Base-by-base conservation (phyloP, 2,888 invertebrate species). In the Drosophila nr. perissopoda region DNA sequence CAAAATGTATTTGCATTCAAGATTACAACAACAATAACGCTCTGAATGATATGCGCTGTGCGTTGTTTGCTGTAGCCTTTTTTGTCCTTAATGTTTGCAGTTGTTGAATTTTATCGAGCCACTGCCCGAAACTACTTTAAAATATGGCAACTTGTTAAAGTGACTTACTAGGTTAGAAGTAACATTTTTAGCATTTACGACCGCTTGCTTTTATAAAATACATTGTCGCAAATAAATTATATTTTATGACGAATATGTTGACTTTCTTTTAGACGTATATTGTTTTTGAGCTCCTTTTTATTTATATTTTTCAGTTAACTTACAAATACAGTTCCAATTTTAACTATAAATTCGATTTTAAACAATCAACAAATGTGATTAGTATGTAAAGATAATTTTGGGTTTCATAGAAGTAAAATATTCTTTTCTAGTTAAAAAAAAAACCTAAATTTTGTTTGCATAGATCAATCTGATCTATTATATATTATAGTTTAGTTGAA, bases 1-100 rank as follows among this genome's bases (percentile, higher is more conserved):
- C 33, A 13, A 40, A 69, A 59, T 69, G 65, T 65, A 67, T 82
- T 78, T 87, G 78, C 82, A 82, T 84, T 84, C 65, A 72, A 80
- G 80, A 84, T 69, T 62, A 33, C 42, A 51, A 49, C 63, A 60
- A 18, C n/a, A 45, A 4, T 7, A 34, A 51, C 40, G 4, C 31
- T 36, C n/a, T 8, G 16, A 48, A 21, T 21, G 42, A 42, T 42
- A 38, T 52, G 18, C 13, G 27, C n/a, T 57, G 29, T 16, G n/a
- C 10, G 1, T 27, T 42, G 52, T 27, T 33, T 59, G 31, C 31
- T 25, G 21, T 16, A 21, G 36, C 16, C 31, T 38, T 45, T 49
- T 48, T 8, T 42, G 25, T 29, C 42, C 29, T 52, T 21, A 5
- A 51, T 52, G 42, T 31, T 25, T 38, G 38, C 31, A 40, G 38